Conservation (phyloP, 2,113 vertebrate species). For the Lethenteron reissneri region DNA sequence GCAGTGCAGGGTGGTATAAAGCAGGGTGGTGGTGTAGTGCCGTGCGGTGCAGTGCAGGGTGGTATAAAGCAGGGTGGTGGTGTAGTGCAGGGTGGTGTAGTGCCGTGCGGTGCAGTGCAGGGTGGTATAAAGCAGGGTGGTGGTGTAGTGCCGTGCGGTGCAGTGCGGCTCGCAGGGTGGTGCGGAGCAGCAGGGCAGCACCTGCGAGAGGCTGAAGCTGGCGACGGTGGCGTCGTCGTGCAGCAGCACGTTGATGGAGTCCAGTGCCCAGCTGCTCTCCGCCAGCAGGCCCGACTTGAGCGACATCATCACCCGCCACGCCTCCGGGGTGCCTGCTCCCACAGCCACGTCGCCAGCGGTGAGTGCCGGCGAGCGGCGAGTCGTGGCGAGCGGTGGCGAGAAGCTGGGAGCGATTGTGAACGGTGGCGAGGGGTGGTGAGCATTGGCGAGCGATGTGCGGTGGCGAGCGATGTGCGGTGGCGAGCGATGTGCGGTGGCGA, state of each 20-base stretch:
- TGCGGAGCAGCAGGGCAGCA: conserved; percentile 17
- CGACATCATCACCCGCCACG: conserved; percentile 99
- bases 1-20: no score
- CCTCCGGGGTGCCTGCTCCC: conserved; percentile 71
- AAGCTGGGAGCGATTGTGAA: no score
- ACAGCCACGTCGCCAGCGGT: not conserved
- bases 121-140: not conserved
- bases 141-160: not conserved
- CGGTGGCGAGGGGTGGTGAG: no score
- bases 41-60: not conserved
- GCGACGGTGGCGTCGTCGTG: conserved; percentile 94
- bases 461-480: no score
- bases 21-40: no score
- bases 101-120: not conserved
- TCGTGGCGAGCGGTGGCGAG: no score
- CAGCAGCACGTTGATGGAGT: conserved; percentile 93
- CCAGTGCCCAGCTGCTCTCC: conserved; percentile 96
- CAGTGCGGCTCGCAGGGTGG: not conserved
- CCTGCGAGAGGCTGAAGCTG: conserved; percentile 88
- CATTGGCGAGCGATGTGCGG: no score
- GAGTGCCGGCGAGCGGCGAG: no score
- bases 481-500: no score
- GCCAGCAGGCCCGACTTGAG: conserved; percentile 89
- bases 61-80: not conserved
- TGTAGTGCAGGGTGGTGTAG: not conserved